phyloP scores from a whole-genome alignment of 2,888 invertebrate species.

The Sinhomidia bicolor region DNA sequence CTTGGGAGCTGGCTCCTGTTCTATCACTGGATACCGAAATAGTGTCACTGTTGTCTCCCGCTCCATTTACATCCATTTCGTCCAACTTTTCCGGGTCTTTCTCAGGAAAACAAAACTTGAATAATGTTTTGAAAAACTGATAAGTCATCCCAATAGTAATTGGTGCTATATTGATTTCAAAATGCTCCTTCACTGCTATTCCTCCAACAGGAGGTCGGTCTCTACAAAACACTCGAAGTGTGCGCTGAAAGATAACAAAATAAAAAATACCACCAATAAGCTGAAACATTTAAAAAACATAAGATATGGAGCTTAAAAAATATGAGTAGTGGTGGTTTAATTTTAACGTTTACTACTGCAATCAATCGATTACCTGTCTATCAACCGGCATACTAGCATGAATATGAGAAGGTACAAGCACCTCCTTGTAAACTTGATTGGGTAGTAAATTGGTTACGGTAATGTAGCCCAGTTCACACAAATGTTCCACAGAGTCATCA shows the following conservation, averaged over 20 bases:
- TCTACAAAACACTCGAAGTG: slow-evolving; percentile 96
- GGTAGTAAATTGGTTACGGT: slow-evolving; percentile 97
- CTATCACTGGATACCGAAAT: slow-evolving; percentile 68
- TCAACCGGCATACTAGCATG: slow-evolving; percentile 95
- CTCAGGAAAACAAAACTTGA: slow-evolving; percentile 98
- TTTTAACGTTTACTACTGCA: too few species aligned
- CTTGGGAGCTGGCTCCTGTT: slow-evolving; percentile 61
- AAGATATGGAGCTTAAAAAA: too few species aligned
- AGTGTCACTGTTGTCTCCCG: slow-evolving; percentile 70
- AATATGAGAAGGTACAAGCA: slow-evolving; percentile 89
- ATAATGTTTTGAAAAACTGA: slow-evolving; percentile 98
- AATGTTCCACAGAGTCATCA: slow-evolving; percentile 98
- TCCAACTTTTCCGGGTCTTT: slow-evolving; percentile 93
- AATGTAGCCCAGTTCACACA: slow-evolving; percentile 97
- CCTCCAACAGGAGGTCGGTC: slow-evolving; percentile 99
- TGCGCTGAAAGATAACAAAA: slow-evolving; percentile 84
- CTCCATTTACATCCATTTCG: slow-evolving; percentile 85
- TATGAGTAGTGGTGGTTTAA: too few species aligned
- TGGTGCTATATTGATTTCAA: slow-evolving; percentile 98
- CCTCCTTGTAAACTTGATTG: slow-evolving; percentile 96
- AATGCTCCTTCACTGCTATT: slow-evolving; percentile 99
- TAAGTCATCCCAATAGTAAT: slow-evolving; percentile 95
- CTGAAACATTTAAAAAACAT: too few species aligned
- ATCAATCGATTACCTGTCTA: slow-evolving; percentile 85
- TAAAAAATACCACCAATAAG: neutral